Percentiles rank a stretch among this genome's conserved stretches.
Conservation (phyloP, 2,888 invertebrate species). For the Tribolium freemani region DNA sequence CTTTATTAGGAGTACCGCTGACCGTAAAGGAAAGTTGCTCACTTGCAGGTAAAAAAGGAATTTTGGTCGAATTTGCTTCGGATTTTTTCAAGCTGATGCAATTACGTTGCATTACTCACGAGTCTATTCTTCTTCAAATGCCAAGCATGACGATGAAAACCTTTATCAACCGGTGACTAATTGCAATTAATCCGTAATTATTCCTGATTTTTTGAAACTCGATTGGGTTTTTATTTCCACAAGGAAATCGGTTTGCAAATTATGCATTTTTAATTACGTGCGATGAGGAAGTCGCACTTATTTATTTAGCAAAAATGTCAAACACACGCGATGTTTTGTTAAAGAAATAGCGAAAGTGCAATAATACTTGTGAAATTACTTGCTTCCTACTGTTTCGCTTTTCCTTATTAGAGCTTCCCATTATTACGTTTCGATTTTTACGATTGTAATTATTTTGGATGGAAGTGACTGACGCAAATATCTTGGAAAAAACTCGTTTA, state of each 20-base stretch:
- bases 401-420: not conserved
- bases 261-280: not conserved
- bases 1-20: conserved; percentile 85
- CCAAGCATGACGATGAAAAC: not conserved
- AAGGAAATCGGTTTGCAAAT: not conserved
- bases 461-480: too few species aligned
- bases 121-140: not conserved
- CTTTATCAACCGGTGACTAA: not conserved
- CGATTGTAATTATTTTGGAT: not conserved
- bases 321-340: conserved; percentile 7
- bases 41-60: conserved; percentile 74
- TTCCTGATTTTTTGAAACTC: not conserved
- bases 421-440: not conserved
- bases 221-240: not conserved
- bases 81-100: not conserved
- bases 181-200: not conserved
- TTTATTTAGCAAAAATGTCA: not conserved
- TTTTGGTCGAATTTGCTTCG: not conserved
- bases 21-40: conserved; percentile 87
- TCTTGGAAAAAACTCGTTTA: too few species aligned
- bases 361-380: not conserved
- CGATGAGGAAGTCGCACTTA: not conserved
- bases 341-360: conserved; percentile 1
- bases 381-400: conserved; percentile 9
- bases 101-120: not conserved